These are phyloP conservation scores for Exocentrus adspersus DNA, from an alignment of 2,888 invertebrate genomes.

Conservation along the genomic window DNA sequence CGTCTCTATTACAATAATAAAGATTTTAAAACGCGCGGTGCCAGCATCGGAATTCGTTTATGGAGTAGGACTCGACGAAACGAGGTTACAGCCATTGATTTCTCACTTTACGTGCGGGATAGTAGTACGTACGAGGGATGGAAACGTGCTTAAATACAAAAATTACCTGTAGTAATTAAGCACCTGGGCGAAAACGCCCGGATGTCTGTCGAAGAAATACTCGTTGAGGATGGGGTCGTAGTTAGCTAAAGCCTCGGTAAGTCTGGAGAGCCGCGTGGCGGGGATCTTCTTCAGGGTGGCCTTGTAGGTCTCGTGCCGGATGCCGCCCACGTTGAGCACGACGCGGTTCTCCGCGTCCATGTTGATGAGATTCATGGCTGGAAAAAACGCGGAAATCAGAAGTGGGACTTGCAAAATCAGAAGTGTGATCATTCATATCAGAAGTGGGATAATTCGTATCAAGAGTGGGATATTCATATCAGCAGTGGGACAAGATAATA, in stretches of 20 bases:
- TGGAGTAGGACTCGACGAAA: background rate
- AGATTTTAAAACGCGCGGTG: slow-evolving; percentile 1
- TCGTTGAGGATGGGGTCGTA: slow-evolving; percentile 99
- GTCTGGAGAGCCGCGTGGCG: slow-evolving; percentile 90
- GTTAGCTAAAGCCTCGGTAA: slow-evolving; percentile 97
- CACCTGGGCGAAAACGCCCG: slow-evolving; percentile 96
- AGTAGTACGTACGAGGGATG: background rate
- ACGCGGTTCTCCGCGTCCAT: slow-evolving; percentile 99
- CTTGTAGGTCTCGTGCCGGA: slow-evolving; percentile 96
- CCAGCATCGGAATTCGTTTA: background rate
- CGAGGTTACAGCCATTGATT: background rate
- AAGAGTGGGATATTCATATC: too few species aligned
- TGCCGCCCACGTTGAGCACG: slow-evolving; percentile 97
- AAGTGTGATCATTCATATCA: too few species aligned
- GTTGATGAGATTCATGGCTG: slow-evolving; percentile 86
- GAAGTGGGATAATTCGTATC: too few species aligned
- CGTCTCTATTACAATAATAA: slow-evolving; percentile 4
- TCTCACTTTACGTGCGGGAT: background rate
- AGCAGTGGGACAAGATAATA: too few species aligned
- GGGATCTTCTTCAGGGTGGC: slow-evolving; percentile 97
- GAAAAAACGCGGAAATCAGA: slow-evolving; percentile 15
- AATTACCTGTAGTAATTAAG: slow-evolving; percentile 95
- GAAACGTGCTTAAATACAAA: too few species aligned
- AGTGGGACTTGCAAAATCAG: too few species aligned
- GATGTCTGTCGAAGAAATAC: slow-evolving; percentile 99